These are phyloP conservation scores for Ispidina picta DNA, from an alignment of 2,797 vertebrate species.

Conservation along the genomic window DNA sequence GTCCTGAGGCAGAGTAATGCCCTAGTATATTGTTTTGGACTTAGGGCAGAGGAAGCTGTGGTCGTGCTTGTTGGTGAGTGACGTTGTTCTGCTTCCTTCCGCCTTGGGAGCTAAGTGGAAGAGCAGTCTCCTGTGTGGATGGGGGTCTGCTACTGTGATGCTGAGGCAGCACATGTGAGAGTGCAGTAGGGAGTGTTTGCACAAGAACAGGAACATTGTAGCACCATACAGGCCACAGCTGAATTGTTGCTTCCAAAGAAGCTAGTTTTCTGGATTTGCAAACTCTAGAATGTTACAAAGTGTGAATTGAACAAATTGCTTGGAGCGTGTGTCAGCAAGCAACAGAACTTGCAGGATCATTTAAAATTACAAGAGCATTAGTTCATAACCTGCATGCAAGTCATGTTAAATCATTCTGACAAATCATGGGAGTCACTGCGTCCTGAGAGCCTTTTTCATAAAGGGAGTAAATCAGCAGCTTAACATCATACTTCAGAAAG, in stretches of 20 bases:
- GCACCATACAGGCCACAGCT: background rate
- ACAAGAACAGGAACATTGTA: background rate
- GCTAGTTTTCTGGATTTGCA: background rate
- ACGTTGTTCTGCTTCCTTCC: background rate
- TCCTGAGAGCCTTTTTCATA: background rate
- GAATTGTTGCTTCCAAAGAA: background rate
- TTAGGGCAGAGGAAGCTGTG: slow-evolving; percentile 8
- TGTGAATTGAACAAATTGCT: background rate
- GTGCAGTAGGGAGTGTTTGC: background rate
- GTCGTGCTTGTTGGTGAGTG: background rate
- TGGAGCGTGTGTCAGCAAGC: background rate
- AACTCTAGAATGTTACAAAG: background rate
- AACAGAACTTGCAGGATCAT: background rate
- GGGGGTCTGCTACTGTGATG: background rate
- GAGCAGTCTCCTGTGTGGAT: background rate
- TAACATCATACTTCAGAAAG: background rate
- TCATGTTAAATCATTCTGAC: background rate
- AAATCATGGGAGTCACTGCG: background rate
- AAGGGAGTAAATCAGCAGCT: background rate
- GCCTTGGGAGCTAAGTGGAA: background rate
- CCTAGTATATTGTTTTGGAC: background rate
- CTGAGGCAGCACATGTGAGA: background rate
- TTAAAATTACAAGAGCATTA: background rate
- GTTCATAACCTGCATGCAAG: background rate
- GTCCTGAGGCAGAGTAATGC: background rate